Base-by-base conservation (phyloP, 2,888 invertebrate species). In the Synergus gifuensis region DNA sequence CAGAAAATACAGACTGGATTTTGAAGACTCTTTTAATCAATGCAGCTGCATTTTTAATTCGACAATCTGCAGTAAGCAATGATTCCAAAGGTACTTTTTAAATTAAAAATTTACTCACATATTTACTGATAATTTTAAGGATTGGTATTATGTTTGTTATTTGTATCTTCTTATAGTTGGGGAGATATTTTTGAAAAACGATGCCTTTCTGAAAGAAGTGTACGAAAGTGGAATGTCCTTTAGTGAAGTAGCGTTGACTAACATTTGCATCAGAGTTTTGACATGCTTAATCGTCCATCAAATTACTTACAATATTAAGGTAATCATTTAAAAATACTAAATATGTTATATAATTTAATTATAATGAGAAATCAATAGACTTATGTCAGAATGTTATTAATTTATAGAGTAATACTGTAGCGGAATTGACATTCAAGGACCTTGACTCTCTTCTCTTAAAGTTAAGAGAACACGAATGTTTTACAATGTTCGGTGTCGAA, bases 121-220 rank as follows among this genome's bases (percentile, higher is more conserved):
- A n/a, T 42, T 16, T 4, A 2, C 12, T 54, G n/a, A 11, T 28
- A 36, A 42, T 16, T 64, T 36, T 64, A 40, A 16, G 16, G 9
- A 64, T 64, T 64, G 9, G 64, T 14, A 40, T 1, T n/a, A 40
- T 40, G 14, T 14, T 42, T 44, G 11, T 18, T 4, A 22, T 18
- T 67, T 22, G 5, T 14, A 28, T 49, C 1, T 36, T 54, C 9
- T 54, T 9, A 11, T n/a, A 73, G 73, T 73, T 73, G 16, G 18
- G 54, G 73, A 73, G 11, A 73, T 58, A 36, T 73, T 54, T 58
- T 16, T 73, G 4, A 73, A 58, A 54, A 73, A 73, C 5, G n/a
- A 36, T 2, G 11, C 11, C 0, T 54, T 73, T 73, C n/a, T 73
- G 40, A 36, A 28, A 16, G 40, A 73, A 73, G 22, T 73, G n/a